phyloP scores from a whole-genome alignment of 2,797 vertebrate genomes.

The Steatocranus sp. region DNA sequence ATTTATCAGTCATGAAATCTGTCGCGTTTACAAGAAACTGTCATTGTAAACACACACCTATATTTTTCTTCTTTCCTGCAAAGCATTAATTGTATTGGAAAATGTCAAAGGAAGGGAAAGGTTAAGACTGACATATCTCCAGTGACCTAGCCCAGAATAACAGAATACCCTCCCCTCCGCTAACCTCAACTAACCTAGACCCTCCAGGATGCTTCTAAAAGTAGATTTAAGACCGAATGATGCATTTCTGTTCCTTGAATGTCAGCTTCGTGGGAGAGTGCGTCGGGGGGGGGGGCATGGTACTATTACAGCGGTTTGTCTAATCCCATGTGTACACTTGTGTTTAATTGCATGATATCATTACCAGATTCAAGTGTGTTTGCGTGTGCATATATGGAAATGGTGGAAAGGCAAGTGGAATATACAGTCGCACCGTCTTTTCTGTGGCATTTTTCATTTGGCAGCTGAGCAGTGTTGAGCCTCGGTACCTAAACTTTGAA shows the following conservation, averaged over 20 bases:
- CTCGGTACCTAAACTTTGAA: background rate
- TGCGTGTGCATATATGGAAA: background rate
- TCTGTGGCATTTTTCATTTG: background rate
- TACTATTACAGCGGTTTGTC: background rate
- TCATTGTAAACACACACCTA: background rate
- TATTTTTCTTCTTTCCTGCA: background rate
- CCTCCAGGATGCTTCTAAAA: slow-evolving; percentile 54
- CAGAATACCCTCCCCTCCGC: background rate
- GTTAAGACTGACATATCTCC: slow-evolving; percentile 17
- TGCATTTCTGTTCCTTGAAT: slow-evolving; percentile 29
- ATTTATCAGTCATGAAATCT: background rate
- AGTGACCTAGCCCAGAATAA: slow-evolving; percentile 55
- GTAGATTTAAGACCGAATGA: slow-evolving; percentile 33
- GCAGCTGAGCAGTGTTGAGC: slow-evolving; percentile 12
- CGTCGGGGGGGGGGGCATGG: background rate
- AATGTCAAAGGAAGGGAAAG: background rate
- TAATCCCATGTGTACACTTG: slow-evolving; percentile 2
- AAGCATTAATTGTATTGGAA: background rate
- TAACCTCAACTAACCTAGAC: slow-evolving; percentile 41
- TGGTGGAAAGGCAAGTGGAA: background rate
- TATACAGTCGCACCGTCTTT: background rate
- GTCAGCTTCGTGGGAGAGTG: slow-evolving; percentile 31
- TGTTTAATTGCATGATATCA: slow-evolving; percentile 6
- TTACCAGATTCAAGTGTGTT: background rate
- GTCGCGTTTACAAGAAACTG: background rate